Base-by-base conservation (phyloP, 2,113 vertebrate species). In the Sardina pilchardus region DNA sequence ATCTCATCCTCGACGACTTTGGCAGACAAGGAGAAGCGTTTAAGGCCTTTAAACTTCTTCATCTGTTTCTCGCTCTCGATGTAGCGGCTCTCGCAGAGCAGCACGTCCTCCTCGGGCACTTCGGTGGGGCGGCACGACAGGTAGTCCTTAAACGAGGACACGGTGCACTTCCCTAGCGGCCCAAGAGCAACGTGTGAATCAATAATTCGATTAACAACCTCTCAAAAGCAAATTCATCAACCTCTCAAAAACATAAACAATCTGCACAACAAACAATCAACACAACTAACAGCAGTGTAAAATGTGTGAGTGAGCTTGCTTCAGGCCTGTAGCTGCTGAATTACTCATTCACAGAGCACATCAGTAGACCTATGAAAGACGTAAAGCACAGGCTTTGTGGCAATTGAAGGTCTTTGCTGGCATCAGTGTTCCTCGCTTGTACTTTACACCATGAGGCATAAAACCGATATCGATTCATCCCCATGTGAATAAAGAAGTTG, bases 1-100 rank as follows among this genome's bases (percentile, higher is more conserved):
- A 97, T 97, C 93, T 99, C 98, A 88, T 99, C 98, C 91, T 99
- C 98, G 85, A 99, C 96, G 87, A 99, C 97, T 95, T 99, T 99
- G 4, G 96, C 98, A 86, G 98, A 99, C 10, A 99, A 95, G 19
- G 98, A 99, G 92, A 99, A 99, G 84, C 98, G 97, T 93, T 99
- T 99, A 26, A 99, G 92, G 34, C 98, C 98, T 90, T 99, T 99
- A 88, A 99, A 99, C 87, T 98, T 98, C 94, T 99, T 99, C 97
- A 99, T 99, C 83, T 98, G 98, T 87, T 98, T 99, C 93, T 99
- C 98, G 0, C 96, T 98, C 88, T 99, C 98, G 0, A 99, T 99
- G 94, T 99, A 99, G 90, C 98, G 98, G 87, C 98, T 99, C 94
- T 99, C 98, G 83, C 98, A 99, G 50, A 99, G 97, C 16, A 99